These are phyloP conservation scores for Sebastes variabilis DNA, from an alignment of 2,797 vertebrate genomes.

Conservation along the genomic window DNA sequence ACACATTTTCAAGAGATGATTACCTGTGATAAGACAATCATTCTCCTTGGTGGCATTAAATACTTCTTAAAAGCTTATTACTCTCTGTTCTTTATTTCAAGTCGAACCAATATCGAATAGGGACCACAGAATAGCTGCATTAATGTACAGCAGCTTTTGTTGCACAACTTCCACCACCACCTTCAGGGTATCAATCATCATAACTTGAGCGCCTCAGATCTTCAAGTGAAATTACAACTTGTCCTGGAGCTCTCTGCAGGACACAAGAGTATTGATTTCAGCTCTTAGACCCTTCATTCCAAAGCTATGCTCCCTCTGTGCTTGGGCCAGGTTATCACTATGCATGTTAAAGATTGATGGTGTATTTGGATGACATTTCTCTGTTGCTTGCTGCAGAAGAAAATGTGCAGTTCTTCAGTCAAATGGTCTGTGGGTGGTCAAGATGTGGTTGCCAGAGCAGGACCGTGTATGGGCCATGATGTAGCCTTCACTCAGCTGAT, in stretches of 20 bases:
- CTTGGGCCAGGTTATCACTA: neutral
- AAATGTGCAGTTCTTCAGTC: neutral
- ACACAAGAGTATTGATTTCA: slow-evolving; percentile 17
- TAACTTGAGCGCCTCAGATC: slow-evolving; percentile 46
- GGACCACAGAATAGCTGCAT: neutral
- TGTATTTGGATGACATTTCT: neutral
- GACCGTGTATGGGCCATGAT: neutral
- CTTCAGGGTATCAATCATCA: slow-evolving; percentile 51
- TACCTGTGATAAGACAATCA: neutral
- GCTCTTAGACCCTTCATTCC: neutral
- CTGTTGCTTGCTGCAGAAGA: neutral
- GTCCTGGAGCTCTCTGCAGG: slow-evolving; percentile 46
- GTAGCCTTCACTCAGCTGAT: neutral
- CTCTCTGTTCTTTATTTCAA: neutral
- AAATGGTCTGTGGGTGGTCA: neutral
- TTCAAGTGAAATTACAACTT: slow-evolving; percentile 56
- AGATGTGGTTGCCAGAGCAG: neutral
- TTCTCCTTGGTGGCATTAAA: neutral
- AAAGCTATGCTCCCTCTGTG: neutral
- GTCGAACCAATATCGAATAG: neutral
- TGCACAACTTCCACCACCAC: slow-evolving; percentile 44
- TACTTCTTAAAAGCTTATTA: neutral
- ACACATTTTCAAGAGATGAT: neutral
- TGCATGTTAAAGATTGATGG: too few species aligned
- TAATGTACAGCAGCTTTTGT: slow-evolving; percentile 15